Base-by-base conservation (phyloP, 1,140 invertebrate species). In the Campodea augens region DNA sequence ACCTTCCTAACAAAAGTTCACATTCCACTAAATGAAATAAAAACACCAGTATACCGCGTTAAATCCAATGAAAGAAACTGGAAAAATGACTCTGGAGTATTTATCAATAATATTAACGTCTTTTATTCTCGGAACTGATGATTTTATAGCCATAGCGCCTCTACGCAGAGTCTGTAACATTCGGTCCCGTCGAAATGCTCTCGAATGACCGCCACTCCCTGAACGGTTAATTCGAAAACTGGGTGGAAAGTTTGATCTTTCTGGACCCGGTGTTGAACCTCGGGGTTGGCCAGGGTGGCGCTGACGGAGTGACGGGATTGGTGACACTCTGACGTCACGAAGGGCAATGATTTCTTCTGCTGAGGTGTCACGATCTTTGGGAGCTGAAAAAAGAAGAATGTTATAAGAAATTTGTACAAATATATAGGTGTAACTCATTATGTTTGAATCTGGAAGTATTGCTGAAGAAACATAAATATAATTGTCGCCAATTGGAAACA, bases 41-140 rank as follows among this genome's bases (percentile, higher is more conserved):
- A 92, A 95, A 51, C 82, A 75, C 90, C 90, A 96, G 60, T 97
- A 97, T 45, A 80, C 75, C 13, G 78, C 72, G 60, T 97, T 97
- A 64, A 97, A 97, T 29, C 91, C 59, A 52, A 95, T 71, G 60
- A 96, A 98, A 47, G 88, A 81, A 20, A 91, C 75, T 0, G 92
- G 92, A 64, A 98, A 98, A 42, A 93, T 71, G 48, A 95, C 75
- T 49, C 92, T 69, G 5, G 90, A 92, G 58, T 92, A 93, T 57
- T 92, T 92, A 63, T 97, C 92, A 55, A 98, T 97, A 38, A 91
- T 79, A 60, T 95, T 96, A 27, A 98, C 90, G 62, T 97, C 90
- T 57, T 90, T 85, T 52, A 97, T 92, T 61, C 82, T 81, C 1
- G 89, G 91, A 66, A 96, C 81, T 4, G 81, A 84, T 5, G 78